These are phyloP conservation scores for Caenorhabditis briggsae DNA, from an alignment of 1,140 invertebrate genomes.

Conservation along the genomic window DNA sequence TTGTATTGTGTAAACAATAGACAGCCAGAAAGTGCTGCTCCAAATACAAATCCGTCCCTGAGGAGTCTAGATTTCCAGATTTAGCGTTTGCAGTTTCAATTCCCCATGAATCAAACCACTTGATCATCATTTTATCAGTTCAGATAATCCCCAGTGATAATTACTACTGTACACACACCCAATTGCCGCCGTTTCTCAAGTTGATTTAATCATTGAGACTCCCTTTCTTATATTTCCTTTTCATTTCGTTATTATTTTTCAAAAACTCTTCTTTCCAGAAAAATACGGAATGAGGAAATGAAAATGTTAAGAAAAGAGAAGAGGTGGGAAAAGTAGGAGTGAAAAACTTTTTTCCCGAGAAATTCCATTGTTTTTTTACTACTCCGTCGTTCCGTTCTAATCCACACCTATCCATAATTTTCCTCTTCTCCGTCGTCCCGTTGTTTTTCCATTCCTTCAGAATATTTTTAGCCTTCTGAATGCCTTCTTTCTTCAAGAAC, in stretches of 20 bases:
- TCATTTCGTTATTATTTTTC: neutral
- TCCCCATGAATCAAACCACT: too few relatives aligned
- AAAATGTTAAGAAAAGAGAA: neutral
- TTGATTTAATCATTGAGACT: constrained; percentile 30
- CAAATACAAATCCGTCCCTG: neutral
- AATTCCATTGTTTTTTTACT: constrained; percentile 29
- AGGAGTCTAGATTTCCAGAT: too few relatives aligned
- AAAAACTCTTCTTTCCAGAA: neutral
- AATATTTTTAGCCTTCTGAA: neutral
- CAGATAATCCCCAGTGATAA: constrained; percentile 19
- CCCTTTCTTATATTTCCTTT: neutral
- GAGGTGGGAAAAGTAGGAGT: neutral
- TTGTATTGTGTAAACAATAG: neutral
- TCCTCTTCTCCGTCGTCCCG: neutral
- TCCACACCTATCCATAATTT: constrained; percentile 51
- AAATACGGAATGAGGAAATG: constrained; percentile 12
- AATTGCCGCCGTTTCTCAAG: neutral
- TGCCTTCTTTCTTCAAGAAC: neutral
- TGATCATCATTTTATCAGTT: neutral
- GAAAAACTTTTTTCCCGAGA: constrained; percentile 9
- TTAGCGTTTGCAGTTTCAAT: too few relatives aligned
- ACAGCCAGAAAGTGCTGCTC: neutral
- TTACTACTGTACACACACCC: constrained; percentile 26
- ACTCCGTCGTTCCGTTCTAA: neutral
- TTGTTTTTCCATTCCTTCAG: constrained; percentile 18